Evolutionary conservation across 1,140 invertebrate species (phyloP), one percentile per base, ranked within the genome.

Genomic region (Caenorhabditis inopinata): DNA sequence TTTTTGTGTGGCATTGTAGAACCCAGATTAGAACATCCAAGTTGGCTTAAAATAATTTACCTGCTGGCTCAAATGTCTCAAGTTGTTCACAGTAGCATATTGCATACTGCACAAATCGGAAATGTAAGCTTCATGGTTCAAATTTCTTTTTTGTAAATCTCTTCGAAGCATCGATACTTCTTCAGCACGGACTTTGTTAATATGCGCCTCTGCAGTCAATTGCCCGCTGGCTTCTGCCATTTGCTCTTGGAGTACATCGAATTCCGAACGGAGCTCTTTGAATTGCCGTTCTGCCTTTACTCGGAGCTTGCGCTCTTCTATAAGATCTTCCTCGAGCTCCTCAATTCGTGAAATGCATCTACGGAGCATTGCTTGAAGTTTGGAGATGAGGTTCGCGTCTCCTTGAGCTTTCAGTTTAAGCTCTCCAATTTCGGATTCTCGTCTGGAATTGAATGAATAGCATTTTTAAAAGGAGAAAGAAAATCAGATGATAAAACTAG

Each of bases 141-240:
- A 95, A 91, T 97, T 96, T 87, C 94, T 92, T 90, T 98, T 96
- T 90, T 98, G 96, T 85, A 99, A 92, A 90, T 98, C 96, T 87
- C 96, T 93, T 86, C 96, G 93, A 49, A 99, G 92, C n/a, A 32
- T 62, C 16, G 80, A 53, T 27, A 85, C 83, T 47, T 99, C 97
- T 86, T 95, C 94, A 90, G 98, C 96, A 84, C 96, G 93, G 91
- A 97, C 97, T 92, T 98, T 98, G 93, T 98, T 98, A 85, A 98
- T 92, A 90, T 99, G 97, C 89, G 97, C 94, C 91, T 99, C 96
- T 84, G 96, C 95, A 68, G 94, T 94, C 79, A 96, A 98, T 85
- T 96, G 96, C 90, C 96, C 96, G 90, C 96, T 96, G 89, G 84
- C 74, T 51, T 86, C 85, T 9, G 79, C 84, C 82, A 98, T 92